Evolutionary conservation across 2,113 vertebrate species (phyloP).

Genomic region (Arizona elegans): DNA sequence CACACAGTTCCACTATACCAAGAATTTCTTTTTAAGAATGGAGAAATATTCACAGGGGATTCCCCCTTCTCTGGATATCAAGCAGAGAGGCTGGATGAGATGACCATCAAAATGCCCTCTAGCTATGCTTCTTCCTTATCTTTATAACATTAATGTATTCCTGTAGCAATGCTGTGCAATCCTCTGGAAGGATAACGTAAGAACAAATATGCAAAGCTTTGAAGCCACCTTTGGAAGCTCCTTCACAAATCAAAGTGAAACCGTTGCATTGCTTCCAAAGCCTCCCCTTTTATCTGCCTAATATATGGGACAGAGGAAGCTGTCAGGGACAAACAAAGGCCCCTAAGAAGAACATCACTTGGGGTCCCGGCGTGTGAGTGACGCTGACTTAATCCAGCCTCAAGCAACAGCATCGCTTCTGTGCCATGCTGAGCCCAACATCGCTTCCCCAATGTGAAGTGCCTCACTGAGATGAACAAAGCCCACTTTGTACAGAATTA

Average conservation of each 20-base stretch:
- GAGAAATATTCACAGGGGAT: neutral
- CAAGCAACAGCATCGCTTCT: neutral
- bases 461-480: neutral
- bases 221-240: neutral
- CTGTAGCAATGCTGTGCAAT: neutral
- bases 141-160: neutral
- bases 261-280: neutral
- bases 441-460: neutral
- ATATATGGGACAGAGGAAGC: neutral
- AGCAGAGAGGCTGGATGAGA: neutral
- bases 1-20: neutral
- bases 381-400: neutral
- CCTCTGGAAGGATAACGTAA: neutral
- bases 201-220: neutral
- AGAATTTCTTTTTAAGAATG: neutral
- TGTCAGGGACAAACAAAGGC: neutral
- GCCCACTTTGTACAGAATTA: neutral
- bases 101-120: neutral
- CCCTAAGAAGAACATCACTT: neutral
- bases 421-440: neutral
- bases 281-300: neutral
- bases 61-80: neutral
- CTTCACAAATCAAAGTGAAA: neutral
- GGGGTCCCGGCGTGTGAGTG: neutral
- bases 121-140: neutral